Percentiles rank a stretch among this genome's conserved stretches.
Conservation (phyloP, 2,113 vertebrate species). For the Baryphthengus martii region DNA sequence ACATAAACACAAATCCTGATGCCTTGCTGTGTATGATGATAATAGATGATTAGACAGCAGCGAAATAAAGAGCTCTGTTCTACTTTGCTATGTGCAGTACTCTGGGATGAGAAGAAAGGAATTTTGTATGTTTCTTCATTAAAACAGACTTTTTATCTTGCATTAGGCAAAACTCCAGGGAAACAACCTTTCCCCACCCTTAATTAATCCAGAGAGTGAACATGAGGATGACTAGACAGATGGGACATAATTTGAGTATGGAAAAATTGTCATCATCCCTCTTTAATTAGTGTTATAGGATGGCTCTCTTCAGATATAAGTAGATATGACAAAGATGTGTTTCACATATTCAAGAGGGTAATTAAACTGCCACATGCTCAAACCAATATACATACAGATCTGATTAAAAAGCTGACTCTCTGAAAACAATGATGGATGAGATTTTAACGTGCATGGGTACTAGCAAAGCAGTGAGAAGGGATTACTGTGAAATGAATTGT, state of each 20-base stretch:
- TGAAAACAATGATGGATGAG: slow-evolving; percentile 69
- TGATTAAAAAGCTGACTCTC: slow-evolving; percentile 67
- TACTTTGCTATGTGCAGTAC: not conserved
- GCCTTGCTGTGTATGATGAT: not conserved
- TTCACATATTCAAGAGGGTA: slow-evolving; percentile 72
- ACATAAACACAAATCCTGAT: not conserved
- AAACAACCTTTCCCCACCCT: slow-evolving; percentile 54
- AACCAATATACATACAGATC: slow-evolving; percentile 70
- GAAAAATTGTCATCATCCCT: slow-evolving; percentile 64
- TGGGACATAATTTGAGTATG: slow-evolving; percentile 63
- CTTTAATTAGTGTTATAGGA: slow-evolving; percentile 72
- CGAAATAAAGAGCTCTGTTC: not conserved
- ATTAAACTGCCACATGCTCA: slow-evolving; percentile 74
- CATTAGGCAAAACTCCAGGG: slow-evolving; percentile 58
- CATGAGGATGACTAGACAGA: slow-evolving; percentile 62
- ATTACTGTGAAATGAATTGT: slow-evolving; percentile 14
- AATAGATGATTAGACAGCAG: not conserved
- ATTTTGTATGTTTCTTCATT: slow-evolving; percentile 28
- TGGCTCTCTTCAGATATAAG: slow-evolving; percentile 68
- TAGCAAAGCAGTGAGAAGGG: not conserved
- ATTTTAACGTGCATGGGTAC: slow-evolving; percentile 44
- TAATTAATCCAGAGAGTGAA: slow-evolving; percentile 67
- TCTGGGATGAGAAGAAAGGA: not conserved
- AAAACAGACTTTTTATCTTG: slow-evolving; percentile 45
- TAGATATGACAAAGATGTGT: slow-evolving; percentile 73